phyloP scores from a whole-genome alignment of 2,113 vertebrate species.

The Blennius ocellaris region DNA sequence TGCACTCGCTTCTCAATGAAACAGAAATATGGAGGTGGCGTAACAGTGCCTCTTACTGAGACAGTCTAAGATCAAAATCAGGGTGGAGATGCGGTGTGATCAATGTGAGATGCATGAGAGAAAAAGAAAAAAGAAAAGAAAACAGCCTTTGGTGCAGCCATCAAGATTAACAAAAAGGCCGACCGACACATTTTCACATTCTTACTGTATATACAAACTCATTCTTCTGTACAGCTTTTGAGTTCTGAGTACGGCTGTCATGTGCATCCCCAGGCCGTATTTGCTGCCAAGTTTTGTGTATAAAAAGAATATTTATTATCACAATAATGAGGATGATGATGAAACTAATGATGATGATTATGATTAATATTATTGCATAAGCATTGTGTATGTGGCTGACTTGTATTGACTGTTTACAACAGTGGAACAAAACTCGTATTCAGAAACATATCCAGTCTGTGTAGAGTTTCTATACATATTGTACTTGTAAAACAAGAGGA shows the following conservation, averaged over 20 bases:
- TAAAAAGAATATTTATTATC: constrained; percentile 82
- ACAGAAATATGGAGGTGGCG: constrained; percentile 48
- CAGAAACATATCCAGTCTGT: constrained; percentile 79
- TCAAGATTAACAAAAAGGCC: constrained; percentile 63
- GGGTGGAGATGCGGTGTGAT: constrained; percentile 40
- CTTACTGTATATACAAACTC: constrained; percentile 91
- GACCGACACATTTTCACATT: constrained; percentile 74
- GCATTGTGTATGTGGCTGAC: constrained; percentile 80
- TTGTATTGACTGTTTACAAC: constrained; percentile 83
- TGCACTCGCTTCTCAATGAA: constrained; percentile 46
- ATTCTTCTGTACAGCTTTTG: constrained; percentile 89
- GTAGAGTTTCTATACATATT: constrained; percentile 83
- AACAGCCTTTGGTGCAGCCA: constrained; percentile 67
- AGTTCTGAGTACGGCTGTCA: constrained; percentile 82
- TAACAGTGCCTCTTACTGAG: constrained; percentile 55
- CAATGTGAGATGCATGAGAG: constrained; percentile 73
- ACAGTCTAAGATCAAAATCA: constrained; percentile 42
- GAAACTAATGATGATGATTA: constrained; percentile 66
- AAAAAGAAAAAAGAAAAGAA: constrained; percentile 20
- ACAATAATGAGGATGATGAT: constrained; percentile 76
- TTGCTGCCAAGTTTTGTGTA: constrained; percentile 88
- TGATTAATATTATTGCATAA: constrained; percentile 77
- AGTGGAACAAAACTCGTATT: constrained; percentile 76
- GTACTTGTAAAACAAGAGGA: constrained; percentile 74
- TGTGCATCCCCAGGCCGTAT: constrained; percentile 85